Percentiles rank a stretch among this genome's conserved stretches.
Conservation (phyloP, 2,888 invertebrate species). For the Drosophila tanythrix region DNA sequence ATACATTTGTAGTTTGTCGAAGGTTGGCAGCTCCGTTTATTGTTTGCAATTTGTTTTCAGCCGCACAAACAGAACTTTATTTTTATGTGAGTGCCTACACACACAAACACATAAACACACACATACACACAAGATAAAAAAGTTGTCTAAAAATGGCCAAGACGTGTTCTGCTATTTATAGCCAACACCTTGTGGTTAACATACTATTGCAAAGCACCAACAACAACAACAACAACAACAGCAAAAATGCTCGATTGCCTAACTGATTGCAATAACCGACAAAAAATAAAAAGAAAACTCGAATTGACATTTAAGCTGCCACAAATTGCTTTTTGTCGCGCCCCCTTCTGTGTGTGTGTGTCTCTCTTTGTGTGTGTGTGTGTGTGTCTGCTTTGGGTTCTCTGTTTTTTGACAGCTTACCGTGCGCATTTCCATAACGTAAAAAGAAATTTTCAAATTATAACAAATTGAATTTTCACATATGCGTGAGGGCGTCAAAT, state of each 20-base stretch:
- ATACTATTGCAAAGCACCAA: conserved; percentile 39
- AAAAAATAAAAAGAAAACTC: conserved; percentile 47
- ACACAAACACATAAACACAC: background rate
- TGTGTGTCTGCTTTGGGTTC: conserved; percentile 1
- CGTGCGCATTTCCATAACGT: conserved; percentile 69
- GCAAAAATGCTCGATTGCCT: conserved; percentile 22
- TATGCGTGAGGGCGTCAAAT: conserved; percentile 23
- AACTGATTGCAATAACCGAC: conserved; percentile 48
- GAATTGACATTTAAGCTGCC: conserved; percentile 77
- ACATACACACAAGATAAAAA: conserved; percentile 1
- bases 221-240: conserved; percentile 15
- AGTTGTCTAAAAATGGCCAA: conserved; percentile 64
- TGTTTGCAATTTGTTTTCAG: conserved; percentile 79
- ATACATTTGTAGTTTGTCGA: conserved; percentile 40
- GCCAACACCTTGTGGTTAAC: conserved; percentile 53
- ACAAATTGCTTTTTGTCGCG: conserved; percentile 72
- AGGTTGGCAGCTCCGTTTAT: conserved; percentile 62
- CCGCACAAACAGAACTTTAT: conserved; percentile 70
- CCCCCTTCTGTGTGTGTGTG: conserved; percentile 1
- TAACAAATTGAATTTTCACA: conserved; percentile 76
- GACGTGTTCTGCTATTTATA: conserved; percentile 69
- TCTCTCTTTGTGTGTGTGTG: background rate
- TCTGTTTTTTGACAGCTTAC: conserved; percentile 56
- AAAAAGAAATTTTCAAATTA: conserved; percentile 78
- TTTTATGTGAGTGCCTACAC: conserved; percentile 52